Evolutionary conservation across 1,140 invertebrate genomes (phyloP), one percentile per base, ranked within the genome.

Genomic region (Ostrea denselamellosa): DNA sequence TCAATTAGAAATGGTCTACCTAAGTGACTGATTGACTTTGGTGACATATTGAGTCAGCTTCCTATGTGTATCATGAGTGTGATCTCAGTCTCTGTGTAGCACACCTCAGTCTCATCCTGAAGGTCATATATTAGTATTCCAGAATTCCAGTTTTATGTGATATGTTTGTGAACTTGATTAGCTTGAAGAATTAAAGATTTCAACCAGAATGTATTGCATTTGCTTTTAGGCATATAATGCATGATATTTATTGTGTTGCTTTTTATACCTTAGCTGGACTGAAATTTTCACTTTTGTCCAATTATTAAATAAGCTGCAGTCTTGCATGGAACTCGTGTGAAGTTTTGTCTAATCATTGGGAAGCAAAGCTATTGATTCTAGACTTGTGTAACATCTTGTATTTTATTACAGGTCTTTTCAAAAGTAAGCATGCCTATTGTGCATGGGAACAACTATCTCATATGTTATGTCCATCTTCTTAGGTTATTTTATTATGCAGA

Each of bases 1-100:
- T 77, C 68, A 77, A 62, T 77, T 77, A 77, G 17, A 62, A 62
- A 62, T n/a, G 17, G 56, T 62, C 56, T 62, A 62, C n/a, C n/a
- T 62, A 62, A 62, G 25, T 10, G 22, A 77, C 25, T 28, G 68
- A 77, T 77, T 28, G n/a, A 7, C 28, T 44, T 77, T 28, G 22
- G 9, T 77, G 14, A 8, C 25, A 17, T 34, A 34, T 12, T 77
- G 68, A 77, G 68, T 77, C 68, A 34, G 68, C 68, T 77, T 77
- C 25, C 68, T 28, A 17, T 77, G 17, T 77, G 68, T 77, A 19
- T 34, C 14, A 17, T 10, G 68, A 25, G 68, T 17, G 28, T 71
- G n/a, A 17, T 71, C 65, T 9, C 65, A 25, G 68, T 77, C 68
- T 77, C 68, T 28, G 10, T 77, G 25, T 25, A 14, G 8, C 25